Conservation (phyloP, 2,888 invertebrate species). For the Drosophila ustulata region DNA sequence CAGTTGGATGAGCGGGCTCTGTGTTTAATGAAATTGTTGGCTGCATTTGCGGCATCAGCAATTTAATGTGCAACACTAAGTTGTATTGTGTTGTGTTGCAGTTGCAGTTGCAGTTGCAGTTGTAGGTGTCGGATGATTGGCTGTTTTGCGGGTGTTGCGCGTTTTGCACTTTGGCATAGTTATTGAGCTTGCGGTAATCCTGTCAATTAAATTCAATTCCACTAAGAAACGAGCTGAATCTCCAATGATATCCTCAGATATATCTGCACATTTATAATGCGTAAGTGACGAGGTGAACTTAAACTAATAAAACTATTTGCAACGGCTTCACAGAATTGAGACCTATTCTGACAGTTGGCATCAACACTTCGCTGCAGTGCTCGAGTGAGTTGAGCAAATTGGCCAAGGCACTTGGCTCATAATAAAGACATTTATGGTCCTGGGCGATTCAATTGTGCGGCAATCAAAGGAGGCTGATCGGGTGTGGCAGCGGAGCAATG, state of each 20-base stretch:
- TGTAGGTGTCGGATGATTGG: constrained; percentile 54
- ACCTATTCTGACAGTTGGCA: constrained; percentile 7
- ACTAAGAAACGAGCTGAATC: background rate
- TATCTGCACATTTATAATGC: no score
- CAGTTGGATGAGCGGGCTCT: constrained; percentile 49
- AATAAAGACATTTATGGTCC: constrained; percentile 75
- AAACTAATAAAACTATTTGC: no score
- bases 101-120: constrained; percentile 37
- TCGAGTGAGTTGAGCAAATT: constrained; percentile 49
- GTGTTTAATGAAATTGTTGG: constrained; percentile 76
- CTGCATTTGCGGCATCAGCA: constrained; percentile 57
- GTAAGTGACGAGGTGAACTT: no score
- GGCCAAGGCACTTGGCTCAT: constrained; percentile 63
- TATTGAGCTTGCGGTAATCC: constrained; percentile 40
- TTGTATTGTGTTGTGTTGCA: background rate
- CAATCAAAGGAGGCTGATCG: constrained; percentile 36
- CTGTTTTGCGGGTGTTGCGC: constrained; percentile 56
- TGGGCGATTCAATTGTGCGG: constrained; percentile 62
- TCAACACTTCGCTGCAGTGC: constrained; percentile 12
- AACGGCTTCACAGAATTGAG: background rate
- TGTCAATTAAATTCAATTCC: constrained; percentile 17
- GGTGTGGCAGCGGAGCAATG: background rate
- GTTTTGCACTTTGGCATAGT: constrained; percentile 72
- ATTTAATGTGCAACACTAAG: constrained; percentile 54
- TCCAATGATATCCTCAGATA: no score